Evolutionary conservation across 37 sponge, comb jelly and placozoan genomes (phyloP), one percentile per base, ranked within the genome.

Genomic region (Theonella swinhoei): DNA sequence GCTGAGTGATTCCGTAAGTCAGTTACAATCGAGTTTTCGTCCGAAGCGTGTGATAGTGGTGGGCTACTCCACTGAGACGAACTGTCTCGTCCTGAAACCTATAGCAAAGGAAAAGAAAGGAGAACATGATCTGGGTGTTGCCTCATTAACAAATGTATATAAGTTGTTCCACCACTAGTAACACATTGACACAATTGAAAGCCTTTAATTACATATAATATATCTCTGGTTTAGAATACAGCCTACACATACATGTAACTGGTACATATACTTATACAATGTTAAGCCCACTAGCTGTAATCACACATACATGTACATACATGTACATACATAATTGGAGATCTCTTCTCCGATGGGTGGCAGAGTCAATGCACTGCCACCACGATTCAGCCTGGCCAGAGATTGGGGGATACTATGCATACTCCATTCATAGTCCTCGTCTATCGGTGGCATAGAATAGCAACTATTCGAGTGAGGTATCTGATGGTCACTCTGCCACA

Each of bases 11-110:
- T 47, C 11, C 14, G 54, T 14, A 47, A 17, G 7, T 47, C 54
- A 7, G 54, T 47, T 14, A 47, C 11, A 47, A 47, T 7, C 7
- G 54, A 47, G 54, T 47, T 47, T 47, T 47, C 54, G 39, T 72
- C 73, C 0, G 41, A 68, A 5, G 2, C 28, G 68, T 54, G 36
- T n/a, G 77, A 77, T 33, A 60, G 68, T 19, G 68, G 81, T 28
- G 81, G 81, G 42, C 81, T 87, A 23, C 70, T 66, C 88, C 88
- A 87, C 11, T 86, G 79, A 11, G 88, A 47, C 7, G 54, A 80
- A 29, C 76, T 61, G 37, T 80, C 75, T 26, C 40, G 74, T 30
- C 81, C 76, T 68, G 88, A 87, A 0, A 80, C 74, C 88, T 87
- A 61, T 30, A 74, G 42, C 38, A 20, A 34, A 39, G 28, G 39